Percentiles rank a stretch among this genome's conserved stretches.
Evolutionary conservation across 2,797 vertebrate genomes (phyloP).

Genomic region (Gymnodraco acuticeps): DNA sequence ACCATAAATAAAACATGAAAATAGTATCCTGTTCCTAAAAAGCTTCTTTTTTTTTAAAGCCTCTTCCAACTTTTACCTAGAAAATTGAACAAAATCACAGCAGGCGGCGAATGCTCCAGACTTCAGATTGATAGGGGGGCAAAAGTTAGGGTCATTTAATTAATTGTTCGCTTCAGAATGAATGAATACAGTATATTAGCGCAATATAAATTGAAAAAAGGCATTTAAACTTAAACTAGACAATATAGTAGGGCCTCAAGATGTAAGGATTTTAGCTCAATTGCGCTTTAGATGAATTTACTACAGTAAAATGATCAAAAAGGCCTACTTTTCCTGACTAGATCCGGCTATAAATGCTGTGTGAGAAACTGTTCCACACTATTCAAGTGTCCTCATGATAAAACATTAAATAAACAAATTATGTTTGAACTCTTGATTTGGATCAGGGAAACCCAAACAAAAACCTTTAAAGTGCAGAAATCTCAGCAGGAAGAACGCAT

Average conservation of each 20-base stretch:
- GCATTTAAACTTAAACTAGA: neutral
- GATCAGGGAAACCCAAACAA: neutral
- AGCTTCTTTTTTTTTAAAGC: neutral
- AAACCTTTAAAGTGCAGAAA: neutral
- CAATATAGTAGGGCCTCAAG: too few relatives aligned
- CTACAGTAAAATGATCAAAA: too few relatives aligned
- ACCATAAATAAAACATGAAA: neutral
- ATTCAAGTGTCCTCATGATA: neutral
- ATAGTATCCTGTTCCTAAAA: neutral
- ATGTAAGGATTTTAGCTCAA: neutral
- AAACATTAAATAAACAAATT: neutral
- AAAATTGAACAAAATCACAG: neutral
- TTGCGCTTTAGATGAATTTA: neutral
- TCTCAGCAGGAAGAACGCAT: too few relatives aligned
- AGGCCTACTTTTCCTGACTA: too few relatives aligned
- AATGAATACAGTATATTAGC: neutral
- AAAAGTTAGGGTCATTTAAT: too few relatives aligned
- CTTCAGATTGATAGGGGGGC: neutral
- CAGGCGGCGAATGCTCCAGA: neutral
- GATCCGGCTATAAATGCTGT: neutral
- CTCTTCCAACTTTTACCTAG: constrained; percentile 18
- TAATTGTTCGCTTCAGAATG: too few relatives aligned
- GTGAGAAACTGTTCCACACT: neutral
- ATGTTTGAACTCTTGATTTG: neutral
- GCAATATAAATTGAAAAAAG: neutral